Conservation (phyloP, 2,888 invertebrate species). For the Hirtodrosophila trivittata region DNA sequence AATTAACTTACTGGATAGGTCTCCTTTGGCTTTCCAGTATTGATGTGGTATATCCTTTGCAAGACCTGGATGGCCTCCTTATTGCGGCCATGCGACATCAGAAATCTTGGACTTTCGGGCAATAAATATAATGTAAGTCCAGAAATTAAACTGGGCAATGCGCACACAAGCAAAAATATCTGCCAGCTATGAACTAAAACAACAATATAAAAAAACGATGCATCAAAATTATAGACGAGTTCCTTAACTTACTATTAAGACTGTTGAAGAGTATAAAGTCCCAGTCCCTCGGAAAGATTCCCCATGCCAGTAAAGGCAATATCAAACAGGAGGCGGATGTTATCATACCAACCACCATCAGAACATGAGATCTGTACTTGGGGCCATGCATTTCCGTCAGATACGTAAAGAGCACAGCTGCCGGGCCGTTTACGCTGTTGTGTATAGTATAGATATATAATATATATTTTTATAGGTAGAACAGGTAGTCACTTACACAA, state of each 20-base stretch:
- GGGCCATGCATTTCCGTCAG: conserved; percentile 90
- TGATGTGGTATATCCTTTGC: conserved; percentile 87
- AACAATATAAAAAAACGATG: neutral
- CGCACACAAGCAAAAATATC: conserved; percentile 85
- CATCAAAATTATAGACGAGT: neutral
- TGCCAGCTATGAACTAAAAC: conserved; percentile 78
- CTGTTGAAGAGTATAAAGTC: conserved; percentile 84
- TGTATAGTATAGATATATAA: too few species aligned
- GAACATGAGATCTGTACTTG: conserved; percentile 87
- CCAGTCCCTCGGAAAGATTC: conserved; percentile 88
- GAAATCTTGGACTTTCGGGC: conserved; percentile 83
- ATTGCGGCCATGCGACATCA: conserved; percentile 81
- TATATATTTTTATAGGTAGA: too few species aligned
- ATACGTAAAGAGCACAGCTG: conserved; percentile 89
- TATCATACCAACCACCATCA: conserved; percentile 88
- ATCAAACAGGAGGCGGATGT: conserved; percentile 87
- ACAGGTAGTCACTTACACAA: conserved; percentile 87
- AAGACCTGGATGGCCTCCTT: conserved; percentile 76
- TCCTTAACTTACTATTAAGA: conserved; percentile 77
- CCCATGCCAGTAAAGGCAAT: conserved; percentile 90
- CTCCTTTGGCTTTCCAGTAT: conserved; percentile 86
- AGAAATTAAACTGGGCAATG: conserved; percentile 88
- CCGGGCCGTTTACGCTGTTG: conserved; percentile 89
- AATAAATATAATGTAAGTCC: conserved; percentile 85
- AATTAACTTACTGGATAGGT: conserved; percentile 86